A percentile compares a stretch with the other conserved stretches of the same genome.
Conservation (phyloP, 2,113 vertebrate genomes). For the Ascaphus truei region DNA sequence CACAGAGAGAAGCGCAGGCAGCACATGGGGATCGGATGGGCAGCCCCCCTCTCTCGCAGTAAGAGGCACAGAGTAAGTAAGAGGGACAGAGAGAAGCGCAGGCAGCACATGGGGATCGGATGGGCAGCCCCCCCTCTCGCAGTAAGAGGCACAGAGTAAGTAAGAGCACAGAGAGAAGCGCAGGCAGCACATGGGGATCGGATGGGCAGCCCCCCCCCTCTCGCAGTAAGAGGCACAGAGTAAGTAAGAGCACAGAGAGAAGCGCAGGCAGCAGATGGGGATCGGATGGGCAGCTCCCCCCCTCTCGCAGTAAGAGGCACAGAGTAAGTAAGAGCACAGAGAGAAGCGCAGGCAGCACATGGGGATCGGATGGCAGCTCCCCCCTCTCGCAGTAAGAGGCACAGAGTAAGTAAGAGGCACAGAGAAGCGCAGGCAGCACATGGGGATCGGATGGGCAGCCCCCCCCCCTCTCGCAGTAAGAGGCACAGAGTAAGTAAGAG, state of each 20-base stretch:
- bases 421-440: conserved; percentile 10
- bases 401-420: neutral
- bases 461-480: neutral
- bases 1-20: conserved; percentile 5
- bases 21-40: conserved; percentile 1
- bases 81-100: neutral
- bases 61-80: neutral
- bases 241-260: neutral
- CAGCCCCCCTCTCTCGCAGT: neutral
- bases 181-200: conserved; percentile 18
- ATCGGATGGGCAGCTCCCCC: neutral
- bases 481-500: neutral
- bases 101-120: conserved; percentile 21
- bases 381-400: neutral
- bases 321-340: neutral
- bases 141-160: neutral
- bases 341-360: conserved; percentile 9
- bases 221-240: neutral
- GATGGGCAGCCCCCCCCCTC: neutral
- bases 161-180: neutral
- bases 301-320: neutral
- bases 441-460: neutral
- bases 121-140: neutral
- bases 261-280: conserved; percentile 16
- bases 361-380: neutral